Conservation (phyloP, 2,888 invertebrate species). For the Meiosimyza platycephala region DNA sequence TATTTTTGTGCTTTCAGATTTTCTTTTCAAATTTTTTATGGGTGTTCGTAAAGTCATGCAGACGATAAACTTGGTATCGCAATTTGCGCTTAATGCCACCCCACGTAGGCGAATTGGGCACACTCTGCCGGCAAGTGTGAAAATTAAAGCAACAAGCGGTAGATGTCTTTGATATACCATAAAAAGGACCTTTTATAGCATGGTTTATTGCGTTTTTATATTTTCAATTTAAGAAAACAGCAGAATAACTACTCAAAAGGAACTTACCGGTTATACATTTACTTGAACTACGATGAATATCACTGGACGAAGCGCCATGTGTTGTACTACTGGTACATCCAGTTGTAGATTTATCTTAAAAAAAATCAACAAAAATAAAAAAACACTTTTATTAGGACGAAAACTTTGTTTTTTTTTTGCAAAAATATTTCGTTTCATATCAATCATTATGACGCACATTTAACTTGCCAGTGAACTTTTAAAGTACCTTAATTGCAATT, state of each 20-base stretch:
- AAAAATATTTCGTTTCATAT: too few relatives aligned
- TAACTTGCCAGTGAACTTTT: too few relatives aligned
- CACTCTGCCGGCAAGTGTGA: constrained; percentile 40
- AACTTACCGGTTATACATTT: constrained; percentile 62
- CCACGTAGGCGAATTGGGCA: constrained; percentile 17
- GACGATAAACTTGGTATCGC: too few relatives aligned
- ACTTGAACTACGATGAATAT: constrained; percentile 56
- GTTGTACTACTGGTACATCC: constrained; percentile 58
- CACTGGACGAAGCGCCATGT: constrained; percentile 53
- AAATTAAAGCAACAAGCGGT: constrained; percentile 44
- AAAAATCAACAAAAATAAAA: too few relatives aligned
- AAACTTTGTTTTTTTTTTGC: too few relatives aligned
- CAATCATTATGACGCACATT: too few relatives aligned
- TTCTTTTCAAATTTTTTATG: too few relatives aligned
- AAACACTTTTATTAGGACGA: too few relatives aligned
- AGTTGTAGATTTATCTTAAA: constrained; percentile 62
- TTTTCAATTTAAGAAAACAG: not conserved
- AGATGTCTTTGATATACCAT: constrained; percentile 50
- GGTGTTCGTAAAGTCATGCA: too few relatives aligned
- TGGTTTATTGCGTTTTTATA: not conserved
- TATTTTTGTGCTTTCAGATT: too few relatives aligned
- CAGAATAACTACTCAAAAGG: constrained; percentile 11
- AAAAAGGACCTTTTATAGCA: constrained; percentile 39
- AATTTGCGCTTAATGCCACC: not conserved
- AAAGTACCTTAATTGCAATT: too few relatives aligned